These are phyloP conservation scores for Natator depressus DNA, from an alignment of 2,113 vertebrate species.

Conservation along the genomic window DNA sequence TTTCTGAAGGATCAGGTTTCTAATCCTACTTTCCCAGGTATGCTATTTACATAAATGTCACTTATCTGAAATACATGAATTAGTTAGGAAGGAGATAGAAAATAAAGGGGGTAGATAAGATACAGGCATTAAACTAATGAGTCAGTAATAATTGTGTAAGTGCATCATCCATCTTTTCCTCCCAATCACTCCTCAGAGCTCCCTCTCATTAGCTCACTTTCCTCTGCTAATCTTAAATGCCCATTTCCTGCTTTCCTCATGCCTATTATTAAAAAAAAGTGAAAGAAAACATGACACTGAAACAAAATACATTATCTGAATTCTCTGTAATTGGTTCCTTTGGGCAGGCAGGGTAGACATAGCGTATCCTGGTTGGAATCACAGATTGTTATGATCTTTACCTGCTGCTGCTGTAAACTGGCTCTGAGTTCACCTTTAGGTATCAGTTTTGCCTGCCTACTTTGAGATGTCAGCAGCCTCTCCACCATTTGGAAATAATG, in stretches of 20 bases:
- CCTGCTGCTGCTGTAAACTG: background rate
- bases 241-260: background rate
- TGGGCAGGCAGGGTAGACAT: background rate
- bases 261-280: accelerated
- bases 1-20: background rate
- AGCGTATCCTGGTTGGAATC: background rate
- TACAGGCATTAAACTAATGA: background rate
- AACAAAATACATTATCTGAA: accelerated
- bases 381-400: background rate
- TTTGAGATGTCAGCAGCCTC: background rate
- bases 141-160: background rate
- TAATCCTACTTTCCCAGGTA: background rate
- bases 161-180: background rate
- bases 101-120: background rate
- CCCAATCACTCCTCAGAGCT: background rate
- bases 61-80: background rate
- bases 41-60: background rate
- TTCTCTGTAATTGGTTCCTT: accelerated
- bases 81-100: background rate
- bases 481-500: background rate
- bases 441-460: background rate
- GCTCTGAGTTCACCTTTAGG: accelerated
- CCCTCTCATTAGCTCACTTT: accelerated
- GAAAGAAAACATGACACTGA: background rate
- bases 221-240: background rate